These are phyloP conservation scores for Brachionus rubens DNA, from an alignment of 1,140 invertebrate species.

Conservation along the genomic window DNA sequence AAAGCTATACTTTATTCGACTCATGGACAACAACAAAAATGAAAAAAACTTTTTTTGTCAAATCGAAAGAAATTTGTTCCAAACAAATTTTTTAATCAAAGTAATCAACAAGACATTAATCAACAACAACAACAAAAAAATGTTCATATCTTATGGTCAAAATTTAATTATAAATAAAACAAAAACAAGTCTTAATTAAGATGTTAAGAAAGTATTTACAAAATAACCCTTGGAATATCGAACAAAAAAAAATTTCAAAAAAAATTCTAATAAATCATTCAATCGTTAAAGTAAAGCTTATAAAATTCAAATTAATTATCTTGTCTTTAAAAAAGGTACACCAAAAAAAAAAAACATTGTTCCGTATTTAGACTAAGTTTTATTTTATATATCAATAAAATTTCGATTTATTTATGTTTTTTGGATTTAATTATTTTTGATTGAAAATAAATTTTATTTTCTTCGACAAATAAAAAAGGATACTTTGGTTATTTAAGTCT, in stretches of 20 bases:
- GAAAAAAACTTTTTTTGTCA: too few relatives aligned
- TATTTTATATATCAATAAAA: too few relatives aligned
- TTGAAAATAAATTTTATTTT: neutral
- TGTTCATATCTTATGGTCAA: neutral
- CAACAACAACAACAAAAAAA: neutral
- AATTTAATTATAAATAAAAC: too few relatives aligned
- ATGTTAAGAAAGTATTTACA: neutral
- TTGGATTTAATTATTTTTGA: neutral
- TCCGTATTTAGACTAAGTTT: too few relatives aligned
- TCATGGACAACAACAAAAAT: too few relatives aligned
- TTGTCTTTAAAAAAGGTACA: conserved; percentile 24
- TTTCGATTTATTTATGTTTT: neutral
- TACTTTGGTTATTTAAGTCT: too few relatives aligned
- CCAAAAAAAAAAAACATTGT: too few relatives aligned
- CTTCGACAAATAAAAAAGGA: neutral
- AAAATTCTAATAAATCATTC: conserved; percentile 16
- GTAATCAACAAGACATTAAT: neutral
- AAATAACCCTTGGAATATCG: conserved; percentile 3
- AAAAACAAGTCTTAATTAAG: too few relatives aligned
- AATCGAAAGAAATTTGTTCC: too few relatives aligned
- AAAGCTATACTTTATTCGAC: too few relatives aligned
- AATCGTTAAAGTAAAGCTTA: conserved; percentile 30
- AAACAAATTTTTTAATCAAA: conserved; percentile 13
- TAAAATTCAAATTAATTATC: conserved; percentile 27
- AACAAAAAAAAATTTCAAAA: conserved; percentile 6